Base-by-base conservation (phyloP, 2,113 vertebrate genomes). In the Chionodraco myersi region DNA sequence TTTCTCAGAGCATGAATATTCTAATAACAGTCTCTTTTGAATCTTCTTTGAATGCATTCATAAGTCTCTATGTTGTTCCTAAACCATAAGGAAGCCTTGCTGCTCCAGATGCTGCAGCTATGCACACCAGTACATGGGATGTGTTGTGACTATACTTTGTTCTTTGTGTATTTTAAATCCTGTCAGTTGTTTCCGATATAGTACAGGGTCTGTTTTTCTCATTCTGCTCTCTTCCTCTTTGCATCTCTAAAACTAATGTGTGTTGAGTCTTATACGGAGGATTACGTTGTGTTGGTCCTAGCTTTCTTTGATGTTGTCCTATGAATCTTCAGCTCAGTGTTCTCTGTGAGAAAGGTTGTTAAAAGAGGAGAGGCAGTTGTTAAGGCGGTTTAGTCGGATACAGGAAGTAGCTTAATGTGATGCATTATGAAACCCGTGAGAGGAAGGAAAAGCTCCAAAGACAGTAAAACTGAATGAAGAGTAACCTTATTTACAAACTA, bases 321-420 rank as follows among this genome's bases (percentile, higher is more conserved):
- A 60, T 34, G 51, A 65, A 71, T 72, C 9, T 51, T 71, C 9
- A 60, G 26, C 23, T 75, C 6, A 8, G 65, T 18, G 3, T 3
- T 58, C 10, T 76, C 47, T 3, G 57, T 74, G 49, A 67, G 62
- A 84, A 75, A 57, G 10, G 48, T 30, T 52, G 3, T 52, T 63
- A 34, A 53, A 63, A 56, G 53, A 53, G n/a, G 18, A 68, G 70
- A 75, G 53, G 30, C 49, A 0, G 75, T 77, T 53, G 23, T 73
- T 41, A 11, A 56, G 76, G 53, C 52, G 41, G 10, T 80, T 72
- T 48, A 63, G 56, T 85, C 59, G 60, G 30, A 72, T 34, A 57
- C 45, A 73, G 90, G 89, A 92, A 89, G 79, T 90, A 92, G 85
- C 80, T 41, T 64, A 88, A 91, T 81, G 7, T 73, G 34, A 56